Conservation (phyloP, 2,888 invertebrate genomes). For the Odontothrips loti region DNA sequence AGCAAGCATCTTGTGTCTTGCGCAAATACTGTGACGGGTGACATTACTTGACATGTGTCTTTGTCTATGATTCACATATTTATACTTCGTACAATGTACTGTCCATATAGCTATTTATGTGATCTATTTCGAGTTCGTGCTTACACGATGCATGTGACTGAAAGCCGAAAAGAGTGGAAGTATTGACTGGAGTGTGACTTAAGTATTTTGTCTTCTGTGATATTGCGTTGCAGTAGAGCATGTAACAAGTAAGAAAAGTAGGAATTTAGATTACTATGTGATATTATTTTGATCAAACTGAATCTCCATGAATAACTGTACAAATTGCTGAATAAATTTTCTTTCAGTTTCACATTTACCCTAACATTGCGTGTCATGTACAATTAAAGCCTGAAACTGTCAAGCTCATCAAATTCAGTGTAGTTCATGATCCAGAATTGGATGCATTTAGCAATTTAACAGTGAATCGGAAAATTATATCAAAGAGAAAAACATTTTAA, state of each 20-base stretch:
- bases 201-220: conserved; percentile 17
- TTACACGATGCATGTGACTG: background rate
- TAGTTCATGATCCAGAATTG: too few relatives aligned
- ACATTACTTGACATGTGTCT: background rate
- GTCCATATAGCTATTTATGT: background rate
- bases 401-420: too few relatives aligned
- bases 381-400: too few relatives aligned
- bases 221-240: background rate
- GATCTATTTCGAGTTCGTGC: background rate
- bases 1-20: too few relatives aligned
- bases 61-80: background rate
- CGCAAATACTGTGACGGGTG: background rate
- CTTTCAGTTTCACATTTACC: too few relatives aligned
- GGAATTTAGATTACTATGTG: background rate
- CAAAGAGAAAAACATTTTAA: too few relatives aligned
- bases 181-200: background rate
- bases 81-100: background rate
- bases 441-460: too few relatives aligned
- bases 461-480: too few relatives aligned
- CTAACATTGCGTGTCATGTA: too few relatives aligned
- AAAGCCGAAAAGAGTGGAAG: background rate
- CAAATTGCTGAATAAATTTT: too few relatives aligned
- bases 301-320: too few relatives aligned
- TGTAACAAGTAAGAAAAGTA: background rate
- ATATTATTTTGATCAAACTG: background rate